Evolutionary conservation across 2,888 invertebrate species (phyloP), one percentile per base, ranked within the genome.

Genomic region (Drosophila bunnanda): DNA sequence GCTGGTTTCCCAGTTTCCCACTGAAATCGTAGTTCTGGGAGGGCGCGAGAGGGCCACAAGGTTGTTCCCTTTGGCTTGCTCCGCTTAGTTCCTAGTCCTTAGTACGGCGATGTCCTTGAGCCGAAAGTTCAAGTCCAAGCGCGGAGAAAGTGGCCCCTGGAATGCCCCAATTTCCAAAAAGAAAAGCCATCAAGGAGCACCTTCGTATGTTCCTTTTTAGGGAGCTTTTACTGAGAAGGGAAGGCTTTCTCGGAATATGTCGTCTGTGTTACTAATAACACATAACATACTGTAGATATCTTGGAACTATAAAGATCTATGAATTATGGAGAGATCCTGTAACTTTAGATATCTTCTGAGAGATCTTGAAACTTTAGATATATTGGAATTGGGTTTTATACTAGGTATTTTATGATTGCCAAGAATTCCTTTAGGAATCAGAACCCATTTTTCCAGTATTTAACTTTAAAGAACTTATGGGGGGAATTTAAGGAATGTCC

Each of bases 81-180:
- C 50, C 50, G 9, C 15, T 20, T 34, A 15, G 50, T 34, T 34
- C 22, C 6, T 6, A 20, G 50, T 52, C 50, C 50, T 20, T 17
- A 64, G 17, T 12, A 30, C 44, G 30, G 50, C 32, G 20, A 62
- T 62, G 62, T 64, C 62, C 62, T 62, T 62, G 62, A 38, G 55
- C 17, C 68, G 32, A 34, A 68, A 59, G 69, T 70, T 62, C 64
- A 62, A 62, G 44, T 64, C 62, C 62, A 62, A 39, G 22, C 30
- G 64, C 65, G 22, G n/a, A 12, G 22, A 30, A 46, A 62, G 48
- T 52, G 50, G 50, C 20, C 20, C 32, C 22, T 20, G 32, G 50
- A 52, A 52, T 52, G 32, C 50, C 50, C 50, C 50, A 52, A 52
- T 52, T 52, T 34, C 20, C 9, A 22, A 52, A 22, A 5, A 22